Percentiles rank a stretch among this genome's conserved stretches.
These are phyloP conservation scores for Drosophila albomicans DNA, from an alignment of 1,140 invertebrate genomes.

Conservation along the genomic window DNA sequence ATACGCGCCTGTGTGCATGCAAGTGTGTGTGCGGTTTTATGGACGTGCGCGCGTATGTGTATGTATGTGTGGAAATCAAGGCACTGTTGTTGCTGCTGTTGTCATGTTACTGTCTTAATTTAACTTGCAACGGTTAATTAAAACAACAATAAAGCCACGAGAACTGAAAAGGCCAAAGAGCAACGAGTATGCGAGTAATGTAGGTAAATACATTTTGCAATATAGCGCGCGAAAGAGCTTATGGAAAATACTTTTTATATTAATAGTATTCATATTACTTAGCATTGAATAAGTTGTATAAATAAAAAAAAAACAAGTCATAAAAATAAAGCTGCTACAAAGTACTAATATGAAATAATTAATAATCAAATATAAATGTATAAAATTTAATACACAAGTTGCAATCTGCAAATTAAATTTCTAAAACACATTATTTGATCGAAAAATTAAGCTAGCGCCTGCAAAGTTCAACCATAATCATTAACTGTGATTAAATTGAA, in stretches of 20 bases:
- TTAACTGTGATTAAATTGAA: neutral
- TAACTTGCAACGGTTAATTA: conserved; percentile 73
- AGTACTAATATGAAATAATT: neutral
- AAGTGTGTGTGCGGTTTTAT: conserved; percentile 31
- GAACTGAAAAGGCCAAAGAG: neutral
- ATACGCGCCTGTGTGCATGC: conserved; percentile 48
- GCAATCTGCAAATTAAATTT: neutral
- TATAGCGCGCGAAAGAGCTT: too few species aligned
- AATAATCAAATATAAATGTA: too few species aligned
- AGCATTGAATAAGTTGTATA: neutral
- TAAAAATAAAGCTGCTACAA: neutral
- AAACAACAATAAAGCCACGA: conserved; percentile 53
- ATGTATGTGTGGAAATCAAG: conserved; percentile 28
- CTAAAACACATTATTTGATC: neutral
- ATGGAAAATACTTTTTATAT: neutral
- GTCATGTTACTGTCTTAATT: conserved; percentile 76
- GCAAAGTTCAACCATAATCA: neutral
- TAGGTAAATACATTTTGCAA: neutral
- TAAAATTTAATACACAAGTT: too few species aligned
- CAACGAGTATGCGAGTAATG: neutral
- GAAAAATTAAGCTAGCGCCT: neutral
- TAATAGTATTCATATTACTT: neutral
- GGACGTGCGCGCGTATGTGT: neutral
- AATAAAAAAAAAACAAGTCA: too few species aligned
- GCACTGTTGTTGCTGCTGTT: conserved; percentile 37